Percentiles rank a stretch among this genome's conserved stretches.
Conservation (phyloP, 2,888 invertebrate species). For the Eumerus sabulonum region DNA sequence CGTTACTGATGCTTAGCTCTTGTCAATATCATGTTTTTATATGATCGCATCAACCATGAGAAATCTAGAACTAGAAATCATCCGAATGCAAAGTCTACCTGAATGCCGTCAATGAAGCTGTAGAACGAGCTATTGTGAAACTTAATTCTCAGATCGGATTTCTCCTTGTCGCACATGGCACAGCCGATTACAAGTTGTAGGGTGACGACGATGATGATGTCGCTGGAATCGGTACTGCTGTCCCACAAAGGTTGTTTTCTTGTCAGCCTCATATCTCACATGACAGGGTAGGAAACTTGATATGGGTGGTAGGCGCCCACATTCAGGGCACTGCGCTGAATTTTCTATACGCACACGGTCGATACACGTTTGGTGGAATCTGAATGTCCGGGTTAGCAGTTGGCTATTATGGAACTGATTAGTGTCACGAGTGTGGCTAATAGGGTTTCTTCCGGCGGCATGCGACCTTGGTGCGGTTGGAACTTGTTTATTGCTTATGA, state of each 20-base stretch:
- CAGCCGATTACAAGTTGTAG: slow-evolving; percentile 36
- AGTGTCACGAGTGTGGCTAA: slow-evolving; percentile 5
- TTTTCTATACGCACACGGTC: slow-evolving; percentile 14
- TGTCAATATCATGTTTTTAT: slow-evolving; percentile 66
- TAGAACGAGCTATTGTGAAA: slow-evolving; percentile 56
- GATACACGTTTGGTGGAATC: slow-evolving; percentile 33
- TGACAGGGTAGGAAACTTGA: slow-evolving; percentile 21
- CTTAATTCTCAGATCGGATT: slow-evolving; percentile 57
- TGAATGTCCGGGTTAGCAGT: slow-evolving; percentile 40
- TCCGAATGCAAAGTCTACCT: slow-evolving; percentile 58
- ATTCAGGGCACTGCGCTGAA: slow-evolving; percentile 52
- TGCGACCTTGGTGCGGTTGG: slow-evolving; percentile 19
- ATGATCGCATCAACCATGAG: slow-evolving; percentile 57
- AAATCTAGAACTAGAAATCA: slow-evolving; percentile 64
- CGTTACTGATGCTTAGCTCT: slow-evolving; percentile 61
- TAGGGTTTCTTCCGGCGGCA: slow-evolving; percentile 48
- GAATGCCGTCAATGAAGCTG: slow-evolving; percentile 47
- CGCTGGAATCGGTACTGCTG: slow-evolving; percentile 26
- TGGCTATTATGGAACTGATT: slow-evolving; percentile 5
- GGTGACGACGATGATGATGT: slow-evolving; percentile 34
- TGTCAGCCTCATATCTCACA: slow-evolving; percentile 59
- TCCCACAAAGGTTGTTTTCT: slow-evolving; percentile 61
- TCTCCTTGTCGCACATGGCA: slow-evolving; percentile 43
- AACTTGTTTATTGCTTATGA: slow-evolving; percentile 4
- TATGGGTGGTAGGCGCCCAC: slow-evolving; percentile 33